A percentile compares a stretch with the other conserved stretches of the same genome.
phyloP scores from a whole-genome alignment of 2,797 vertebrate species.

The Myoxocephalus aenaeus region DNA sequence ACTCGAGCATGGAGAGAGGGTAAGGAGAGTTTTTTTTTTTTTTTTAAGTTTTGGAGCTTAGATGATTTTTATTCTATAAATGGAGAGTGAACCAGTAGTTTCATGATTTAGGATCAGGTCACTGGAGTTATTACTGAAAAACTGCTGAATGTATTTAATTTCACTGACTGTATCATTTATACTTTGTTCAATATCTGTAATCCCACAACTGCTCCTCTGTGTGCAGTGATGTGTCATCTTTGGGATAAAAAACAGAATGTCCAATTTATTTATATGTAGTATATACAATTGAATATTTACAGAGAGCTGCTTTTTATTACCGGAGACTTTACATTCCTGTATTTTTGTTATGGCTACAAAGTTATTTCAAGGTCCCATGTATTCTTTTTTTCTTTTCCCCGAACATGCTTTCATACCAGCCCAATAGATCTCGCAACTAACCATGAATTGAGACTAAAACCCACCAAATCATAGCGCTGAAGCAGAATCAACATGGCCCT shows the following conservation, averaged over 20 bases:
- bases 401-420: constrained; percentile 49
- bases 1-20: constrained; percentile 7
- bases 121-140: constrained; percentile 37
- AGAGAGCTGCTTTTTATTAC: constrained; percentile 53
- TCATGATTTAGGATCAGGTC: constrained; percentile 36
- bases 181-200: constrained; percentile 56
- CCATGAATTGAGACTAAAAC: constrained; percentile 42
- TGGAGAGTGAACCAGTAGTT: constrained; percentile 1
- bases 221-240: constrained; percentile 46
- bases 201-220: constrained; percentile 45
- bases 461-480: constrained; percentile 41
- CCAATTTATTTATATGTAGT: constrained; percentile 43
- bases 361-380: constrained; percentile 20
- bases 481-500: constrained; percentile 57
- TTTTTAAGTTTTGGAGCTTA: constrained; percentile 9
- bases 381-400: constrained; percentile 8
- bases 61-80: constrained; percentile 36
- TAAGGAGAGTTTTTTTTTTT: constrained; percentile 16
- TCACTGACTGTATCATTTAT: constrained; percentile 51
- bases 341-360: constrained; percentile 44
- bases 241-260: constrained; percentile 54
- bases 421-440: constrained; percentile 48
- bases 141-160: constrained; percentile 73
- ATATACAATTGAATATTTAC: constrained; percentile 40
- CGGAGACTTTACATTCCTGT: constrained; percentile 49